Conservation (phyloP, 2,113 vertebrate species). For the Geococcyx californianus region DNA sequence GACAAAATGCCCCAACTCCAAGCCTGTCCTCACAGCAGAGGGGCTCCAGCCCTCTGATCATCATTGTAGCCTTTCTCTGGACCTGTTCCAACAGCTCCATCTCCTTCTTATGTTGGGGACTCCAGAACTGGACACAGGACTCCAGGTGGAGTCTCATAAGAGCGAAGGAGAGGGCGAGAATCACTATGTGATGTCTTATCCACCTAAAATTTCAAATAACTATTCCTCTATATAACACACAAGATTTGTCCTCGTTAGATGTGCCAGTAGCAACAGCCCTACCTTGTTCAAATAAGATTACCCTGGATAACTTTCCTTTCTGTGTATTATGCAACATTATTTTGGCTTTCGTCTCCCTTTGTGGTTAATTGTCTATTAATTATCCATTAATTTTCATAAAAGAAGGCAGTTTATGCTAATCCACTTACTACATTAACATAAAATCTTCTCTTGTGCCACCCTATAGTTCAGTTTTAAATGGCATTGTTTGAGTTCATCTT, state of each 20-base stretch:
- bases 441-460: background rate
- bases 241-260: background rate
- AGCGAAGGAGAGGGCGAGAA: too few relatives aligned
- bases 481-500: background rate
- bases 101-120: too few relatives aligned
- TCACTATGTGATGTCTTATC: background rate
- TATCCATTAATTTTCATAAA: conserved; percentile 2
- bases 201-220: background rate
- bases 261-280: background rate
- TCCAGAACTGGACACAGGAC: too few relatives aligned
- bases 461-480: background rate
- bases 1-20: background rate
- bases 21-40: too few relatives aligned
- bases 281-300: background rate
- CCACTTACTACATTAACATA: conserved; percentile 11
- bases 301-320: background rate
- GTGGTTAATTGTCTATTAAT: conserved; percentile 36
- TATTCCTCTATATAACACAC: background rate
- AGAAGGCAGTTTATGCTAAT: conserved; percentile 6
- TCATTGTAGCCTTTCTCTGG: too few relatives aligned
- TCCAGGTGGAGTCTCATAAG: too few relatives aligned
- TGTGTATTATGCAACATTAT: background rate
- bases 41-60: too few relatives aligned
- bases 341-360: conserved; percentile 4
- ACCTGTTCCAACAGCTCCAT: too few relatives aligned